Evolutionary conservation across 2,888 invertebrate species (phyloP).

Genomic region (Tetramorium bicarinatum): DNA sequence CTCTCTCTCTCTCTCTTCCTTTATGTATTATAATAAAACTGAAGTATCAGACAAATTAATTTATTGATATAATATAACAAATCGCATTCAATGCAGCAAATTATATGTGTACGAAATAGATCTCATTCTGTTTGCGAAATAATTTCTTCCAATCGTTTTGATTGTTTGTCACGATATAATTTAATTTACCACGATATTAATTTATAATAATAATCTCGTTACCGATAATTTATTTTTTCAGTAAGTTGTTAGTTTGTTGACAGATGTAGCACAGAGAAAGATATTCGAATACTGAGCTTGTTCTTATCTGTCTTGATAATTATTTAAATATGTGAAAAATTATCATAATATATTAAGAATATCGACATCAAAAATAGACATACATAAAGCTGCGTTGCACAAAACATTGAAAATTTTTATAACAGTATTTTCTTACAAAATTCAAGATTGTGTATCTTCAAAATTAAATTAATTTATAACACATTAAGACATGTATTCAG

Average conservation of each 20-base stretch:
- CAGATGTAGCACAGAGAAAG: background rate
- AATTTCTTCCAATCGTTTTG: background rate
- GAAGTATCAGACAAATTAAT: background rate
- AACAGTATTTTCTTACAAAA: background rate
- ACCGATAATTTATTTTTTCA: background rate
- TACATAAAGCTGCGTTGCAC: background rate
- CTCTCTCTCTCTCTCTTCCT: background rate
- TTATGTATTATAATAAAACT: background rate
- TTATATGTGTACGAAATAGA: background rate
- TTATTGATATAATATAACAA: background rate
- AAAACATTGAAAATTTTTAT: background rate
- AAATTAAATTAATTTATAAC: background rate
- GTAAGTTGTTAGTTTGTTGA: background rate
- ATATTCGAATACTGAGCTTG: background rate
- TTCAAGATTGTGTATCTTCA: background rate
- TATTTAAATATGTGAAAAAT: background rate
- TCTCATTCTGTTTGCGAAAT: background rate
- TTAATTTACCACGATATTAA: background rate
- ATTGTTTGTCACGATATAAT: background rate
- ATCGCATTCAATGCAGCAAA: background rate
- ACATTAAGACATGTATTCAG: background rate
- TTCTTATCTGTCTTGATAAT: too few relatives aligned
- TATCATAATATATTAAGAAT: background rate
- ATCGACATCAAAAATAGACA: background rate
- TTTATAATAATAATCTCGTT: background rate